A percentile compares a stretch with the other conserved stretches of the same genome.
phyloP scores from a whole-genome alignment of 2,113 vertebrate species.

The Corydoras sp. region DNA sequence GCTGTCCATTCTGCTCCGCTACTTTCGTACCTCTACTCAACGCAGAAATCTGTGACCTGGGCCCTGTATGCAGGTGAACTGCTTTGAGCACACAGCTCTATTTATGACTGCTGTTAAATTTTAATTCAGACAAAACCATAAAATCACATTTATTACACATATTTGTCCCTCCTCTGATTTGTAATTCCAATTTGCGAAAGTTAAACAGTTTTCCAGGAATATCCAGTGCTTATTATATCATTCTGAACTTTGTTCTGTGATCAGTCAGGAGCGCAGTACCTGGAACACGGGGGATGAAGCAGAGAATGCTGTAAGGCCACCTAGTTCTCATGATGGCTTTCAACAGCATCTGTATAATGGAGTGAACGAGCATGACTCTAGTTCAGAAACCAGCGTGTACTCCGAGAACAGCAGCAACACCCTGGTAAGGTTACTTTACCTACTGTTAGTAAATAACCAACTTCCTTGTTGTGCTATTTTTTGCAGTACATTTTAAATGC shows the following conservation, averaged over 20 bases:
- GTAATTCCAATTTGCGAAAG: too few relatives aligned
- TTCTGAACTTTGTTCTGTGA: not conserved
- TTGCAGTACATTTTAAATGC: not conserved
- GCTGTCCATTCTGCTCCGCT: slow-evolving; percentile 80
- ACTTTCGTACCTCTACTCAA: slow-evolving; percentile 85
- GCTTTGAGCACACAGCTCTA: not conserved
- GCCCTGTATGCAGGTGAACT: slow-evolving; percentile 61
- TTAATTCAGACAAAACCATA: too few relatives aligned
- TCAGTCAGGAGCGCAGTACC: slow-evolving; percentile 50
- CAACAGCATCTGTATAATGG: slow-evolving; percentile 71
- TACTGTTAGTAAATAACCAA: too few relatives aligned
- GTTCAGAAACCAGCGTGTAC: slow-evolving; percentile 61
- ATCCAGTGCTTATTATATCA: too few relatives aligned
- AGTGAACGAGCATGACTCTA: slow-evolving; percentile 67
- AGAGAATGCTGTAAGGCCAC: slow-evolving; percentile 59
- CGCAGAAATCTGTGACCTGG: slow-evolving; percentile 76
- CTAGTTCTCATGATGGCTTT: slow-evolving; percentile 49
- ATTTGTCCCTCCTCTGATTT: too few relatives aligned
- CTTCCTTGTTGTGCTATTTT: too few relatives aligned
- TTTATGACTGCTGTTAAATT: too few relatives aligned
- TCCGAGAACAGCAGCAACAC: slow-evolving; percentile 58
- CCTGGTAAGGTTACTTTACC: slow-evolving; percentile 43
- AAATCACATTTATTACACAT: too few relatives aligned
- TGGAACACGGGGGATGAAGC: slow-evolving; percentile 56
- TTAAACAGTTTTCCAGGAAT: too few relatives aligned